Evolutionary conservation across 2,797 vertebrate species (phyloP), one percentile per base, ranked within the genome.

Genomic region (Onychomys torridus): DNA sequence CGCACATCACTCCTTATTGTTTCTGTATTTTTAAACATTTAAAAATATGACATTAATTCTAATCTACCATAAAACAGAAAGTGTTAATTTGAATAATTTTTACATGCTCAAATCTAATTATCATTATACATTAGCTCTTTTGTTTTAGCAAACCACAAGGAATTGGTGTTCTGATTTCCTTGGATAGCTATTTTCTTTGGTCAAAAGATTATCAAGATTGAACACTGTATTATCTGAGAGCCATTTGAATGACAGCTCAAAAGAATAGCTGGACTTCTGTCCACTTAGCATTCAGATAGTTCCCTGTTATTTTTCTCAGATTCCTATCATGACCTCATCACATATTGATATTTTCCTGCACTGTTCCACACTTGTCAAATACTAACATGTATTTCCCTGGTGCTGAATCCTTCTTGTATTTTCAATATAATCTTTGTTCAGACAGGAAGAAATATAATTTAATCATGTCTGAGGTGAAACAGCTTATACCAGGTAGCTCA

Each of bases 371-470:
- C 87, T 96, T 96, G 78, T 92, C 96, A 94, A 93, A 97, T 94
- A 89, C 69, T 91, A 94, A 81, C 85, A 37, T 6, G 77, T 46
- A 61, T 95, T 97, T 97, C 84, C 90, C 94, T 92, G 91, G 93
- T 96, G 94, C 93, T 1, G 0, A 95, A 90, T 97, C 85, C 92
- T 93, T 96, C 52, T 88, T 97, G 95, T 59, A 79, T 97, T 93
- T 98, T 98, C 95, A 97, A 95, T 96, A 61, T 67, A 96, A 91
- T 97, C 97, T 95, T 96, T 97, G 95, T 97, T 98, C 96, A 97
- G 97, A 97, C 96, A 98, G 97, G 95, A 98, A 97, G 97, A 98
- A 97, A 98, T 97, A 97, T 94, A 97, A 97, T 97, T 97, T 98
- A 98, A 98, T 98, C 97, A 96, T 84, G 73, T 87, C 46, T 65